Base-by-base conservation (phyloP, 2,888 invertebrate genomes). In the Hirtodrosophila cameraria region DNA sequence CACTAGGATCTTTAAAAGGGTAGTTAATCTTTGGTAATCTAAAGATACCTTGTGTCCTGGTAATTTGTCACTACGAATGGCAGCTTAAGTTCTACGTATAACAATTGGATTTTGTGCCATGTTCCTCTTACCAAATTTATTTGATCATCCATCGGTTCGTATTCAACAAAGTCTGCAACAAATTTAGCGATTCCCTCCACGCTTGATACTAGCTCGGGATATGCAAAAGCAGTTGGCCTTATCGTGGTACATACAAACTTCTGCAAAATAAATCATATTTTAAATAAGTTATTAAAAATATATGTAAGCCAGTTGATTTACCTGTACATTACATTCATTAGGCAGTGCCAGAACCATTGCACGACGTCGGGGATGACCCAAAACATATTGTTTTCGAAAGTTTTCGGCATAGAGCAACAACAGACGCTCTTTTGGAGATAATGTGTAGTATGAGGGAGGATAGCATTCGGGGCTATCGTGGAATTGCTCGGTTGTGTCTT, bases 231-330 rank as follows among this genome's bases (percentile, higher is more conserved):
- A 9, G 96, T 96, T 15, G 96, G 96, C 35, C 96, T 92, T 66
- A 97, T 93, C 2, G 95, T 94, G 4, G 96, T 96, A 75, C 96
- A 96, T 31, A 97, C 96, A 92, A 97, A 95, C 94, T 97, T 97
- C 96, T 97, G 89, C 0, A 35, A 49, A n/a, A 5, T 5, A 23
- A 23, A 23, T 23, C 7, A 7, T 3, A 5, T 16, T 13, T 9
- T 2, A 7, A 9, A 5, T 2, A n/a, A 13, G 11, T 15, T 11
- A 8, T 3, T 0, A 3, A n/a, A 18, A 12, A 13, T 35, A 7
- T 25, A 7, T n/a, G n/a, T 8, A 28, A 18, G 1, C 0, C 3
- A n/a, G 4, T 1, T 1, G 6, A 20, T 30, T 35, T 90, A 95
- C 96, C 93, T 95, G 94, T 60, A 95, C 92, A 41, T 93, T 94